phyloP scores from a whole-genome alignment of 2,888 invertebrate species.

The Dicyrtoma fusca region DNA sequence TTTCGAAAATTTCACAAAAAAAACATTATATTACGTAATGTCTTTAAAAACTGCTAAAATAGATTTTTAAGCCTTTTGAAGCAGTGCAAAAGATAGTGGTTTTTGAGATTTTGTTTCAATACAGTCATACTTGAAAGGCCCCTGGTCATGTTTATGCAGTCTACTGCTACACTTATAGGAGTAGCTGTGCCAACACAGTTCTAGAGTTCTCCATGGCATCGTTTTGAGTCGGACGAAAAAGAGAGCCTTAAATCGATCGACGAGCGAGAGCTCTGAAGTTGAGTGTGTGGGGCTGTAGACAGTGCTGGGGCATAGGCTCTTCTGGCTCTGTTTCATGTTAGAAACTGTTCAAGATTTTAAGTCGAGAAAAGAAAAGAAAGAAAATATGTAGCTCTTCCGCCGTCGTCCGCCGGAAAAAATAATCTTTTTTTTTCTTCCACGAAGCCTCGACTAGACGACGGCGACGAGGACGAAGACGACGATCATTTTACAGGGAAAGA shows the following conservation, averaged over 20 bases:
- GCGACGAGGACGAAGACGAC: not conserved
- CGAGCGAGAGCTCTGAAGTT: conserved; percentile 26
- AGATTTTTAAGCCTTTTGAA: too few relatives aligned
- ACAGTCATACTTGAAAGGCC: not conserved
- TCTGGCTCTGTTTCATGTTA: conserved; percentile 12
- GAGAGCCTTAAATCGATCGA: conserved; percentile 38
- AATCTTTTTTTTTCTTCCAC: conserved; percentile 14
- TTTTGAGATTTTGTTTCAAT: too few relatives aligned
- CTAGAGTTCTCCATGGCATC: not conserved
- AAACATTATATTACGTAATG: too few relatives aligned
- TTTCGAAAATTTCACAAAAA: too few relatives aligned
- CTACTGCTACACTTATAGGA: not conserved
- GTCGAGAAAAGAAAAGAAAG: conserved; percentile 25
- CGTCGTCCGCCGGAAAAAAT: conserved; percentile 9
- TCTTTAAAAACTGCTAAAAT: too few relatives aligned
- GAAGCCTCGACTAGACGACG: not conserved
- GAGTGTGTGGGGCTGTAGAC: not conserved
- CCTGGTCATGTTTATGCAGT: too few relatives aligned
- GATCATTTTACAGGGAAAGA: not conserved
- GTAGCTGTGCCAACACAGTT: too few relatives aligned
- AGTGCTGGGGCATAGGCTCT: too few relatives aligned
- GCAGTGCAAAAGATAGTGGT: too few relatives aligned
- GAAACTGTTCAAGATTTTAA: conserved; percentile 20
- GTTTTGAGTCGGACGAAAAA: conserved; percentile 30
- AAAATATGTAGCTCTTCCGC: conserved; percentile 12